phyloP scores from a whole-genome alignment of 2,113 vertebrate species.

The Plestiodon gilberti region DNA sequence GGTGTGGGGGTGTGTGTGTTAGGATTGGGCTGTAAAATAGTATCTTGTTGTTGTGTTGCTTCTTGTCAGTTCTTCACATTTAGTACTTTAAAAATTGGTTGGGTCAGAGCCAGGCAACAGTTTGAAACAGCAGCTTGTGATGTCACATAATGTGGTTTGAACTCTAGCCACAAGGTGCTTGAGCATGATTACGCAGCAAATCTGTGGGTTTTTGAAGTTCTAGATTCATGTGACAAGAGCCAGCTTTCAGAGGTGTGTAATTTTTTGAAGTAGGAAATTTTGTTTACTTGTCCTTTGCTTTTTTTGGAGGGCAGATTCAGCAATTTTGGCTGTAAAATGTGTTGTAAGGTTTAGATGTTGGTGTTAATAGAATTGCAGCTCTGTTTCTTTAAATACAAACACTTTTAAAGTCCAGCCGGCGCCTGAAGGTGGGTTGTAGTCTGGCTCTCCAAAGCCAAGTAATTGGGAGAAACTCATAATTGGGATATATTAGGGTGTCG shows the following conservation, averaged over 20 bases:
- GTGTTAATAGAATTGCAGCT: neutral
- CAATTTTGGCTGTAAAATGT: constrained; percentile 1
- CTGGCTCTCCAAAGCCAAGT: neutral
- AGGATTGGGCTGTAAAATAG: too few relatives aligned
- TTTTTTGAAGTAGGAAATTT: neutral
- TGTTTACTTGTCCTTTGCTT: neutral
- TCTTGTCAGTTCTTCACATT: too few relatives aligned
- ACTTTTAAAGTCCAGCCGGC: neutral
- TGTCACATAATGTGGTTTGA: neutral
- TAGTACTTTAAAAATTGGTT: neutral
- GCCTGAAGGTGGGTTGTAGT: neutral
- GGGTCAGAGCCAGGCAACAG: neutral
- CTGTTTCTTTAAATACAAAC: neutral
- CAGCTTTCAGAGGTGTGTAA: neutral
- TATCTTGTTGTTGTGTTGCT: neutral
- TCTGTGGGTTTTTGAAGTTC: neutral
- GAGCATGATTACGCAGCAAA: neutral
- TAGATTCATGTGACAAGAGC: neutral
- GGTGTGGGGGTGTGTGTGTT: too few relatives aligned
- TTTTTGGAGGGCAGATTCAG: neutral
- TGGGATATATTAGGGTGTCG: neutral
- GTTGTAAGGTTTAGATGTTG: neutral
- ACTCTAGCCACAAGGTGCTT: neutral
- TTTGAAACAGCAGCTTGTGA: neutral
- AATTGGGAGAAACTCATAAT: neutral